Evolutionary conservation across 2,797 vertebrate species (phyloP), one percentile per base, ranked within the genome.

Genomic region (Mormyrus hasselquistii): DNA sequence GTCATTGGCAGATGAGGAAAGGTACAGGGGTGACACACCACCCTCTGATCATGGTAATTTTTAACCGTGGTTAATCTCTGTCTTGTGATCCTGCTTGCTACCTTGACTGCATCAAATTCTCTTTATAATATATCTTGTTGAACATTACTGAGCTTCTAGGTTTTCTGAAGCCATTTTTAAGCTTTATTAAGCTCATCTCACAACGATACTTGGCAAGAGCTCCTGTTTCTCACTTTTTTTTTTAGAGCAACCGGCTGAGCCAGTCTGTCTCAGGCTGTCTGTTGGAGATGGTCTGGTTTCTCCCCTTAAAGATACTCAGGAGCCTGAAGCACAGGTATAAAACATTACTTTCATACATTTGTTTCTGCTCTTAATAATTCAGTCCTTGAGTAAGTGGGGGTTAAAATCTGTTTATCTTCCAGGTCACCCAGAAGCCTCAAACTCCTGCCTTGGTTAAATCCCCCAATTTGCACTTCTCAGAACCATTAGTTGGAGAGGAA

Each of bases 401-500:
- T 38, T 16, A 38, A 83, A 29, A 14, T 55, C 6, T 85, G 1
- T 89, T 87, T 76, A 0, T 52, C 62, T 47, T 88, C 19, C 91
- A 92, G 89, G 38, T 86, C 69, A 69, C 90, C 12, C 87, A 96
- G 95, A 89, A 87, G 0, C 89, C 65, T 90, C 62, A 79, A 16
- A 90, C 92, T 90, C 90, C 92, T 47, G 62, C 89, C 49, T 90
- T 91, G n/a, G 65, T 93, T 29, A 96, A 92, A 89, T 95, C 97
- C 84, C 95, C 97, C 0, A 92, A 94, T 34, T 19, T 89, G 4
- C 94, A 73, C 59, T 96, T 97, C 92, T 92, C 95, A 3, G 96
- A 97, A n/a, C 97, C 95, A 1, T 95, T 95, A 88, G 1, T 96
- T 87, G 91, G 92, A 22, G 95, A 95, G 88, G 94, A 93, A 65